Percentiles rank a stretch among this genome's conserved stretches.
Conservation (phyloP, 2,888 invertebrate genomes). For the Amorpha juglandis region DNA sequence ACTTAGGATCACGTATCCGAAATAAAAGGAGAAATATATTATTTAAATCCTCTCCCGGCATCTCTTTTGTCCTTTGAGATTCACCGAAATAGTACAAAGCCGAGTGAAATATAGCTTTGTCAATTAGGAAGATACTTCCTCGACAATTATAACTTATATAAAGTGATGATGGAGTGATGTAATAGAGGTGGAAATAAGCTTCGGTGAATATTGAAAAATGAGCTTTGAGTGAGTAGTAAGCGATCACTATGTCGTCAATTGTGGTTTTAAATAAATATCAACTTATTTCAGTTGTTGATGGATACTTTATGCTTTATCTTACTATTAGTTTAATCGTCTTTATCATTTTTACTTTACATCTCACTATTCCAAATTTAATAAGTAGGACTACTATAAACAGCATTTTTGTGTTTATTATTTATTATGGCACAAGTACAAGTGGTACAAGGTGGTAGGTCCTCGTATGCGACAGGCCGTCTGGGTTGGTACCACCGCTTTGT, state of each 20-base stretch:
- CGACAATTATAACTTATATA: constrained; percentile 10
- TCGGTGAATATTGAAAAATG: background rate
- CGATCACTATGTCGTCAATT: background rate
- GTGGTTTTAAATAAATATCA: background rate
- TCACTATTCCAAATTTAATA: too few species aligned
- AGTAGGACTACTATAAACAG: too few species aligned
- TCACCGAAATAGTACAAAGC: constrained; percentile 6
- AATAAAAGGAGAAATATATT: constrained; percentile 16
- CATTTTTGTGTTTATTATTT: too few species aligned
- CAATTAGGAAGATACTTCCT: constrained; percentile 25
- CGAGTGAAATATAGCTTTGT: constrained; percentile 28
- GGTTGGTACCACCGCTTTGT: too few species aligned
- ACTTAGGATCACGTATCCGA: constrained; percentile 19
- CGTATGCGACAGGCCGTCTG: too few species aligned
- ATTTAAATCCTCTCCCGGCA: constrained; percentile 11
- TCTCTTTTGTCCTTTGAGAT: constrained; percentile 13
- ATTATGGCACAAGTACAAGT: too few species aligned
- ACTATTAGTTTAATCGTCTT: too few species aligned
- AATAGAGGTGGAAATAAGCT: constrained; percentile 8
- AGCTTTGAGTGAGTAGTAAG: background rate
- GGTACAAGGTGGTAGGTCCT: too few species aligned
- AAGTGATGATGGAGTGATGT: constrained; percentile 1
- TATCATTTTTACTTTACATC: too few species aligned
- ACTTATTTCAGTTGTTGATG: background rate
- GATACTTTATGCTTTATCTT: too few species aligned